These are phyloP conservation scores for Gallirallus australis DNA, from an alignment of 2,797 vertebrate genomes.

Conservation along the genomic window DNA sequence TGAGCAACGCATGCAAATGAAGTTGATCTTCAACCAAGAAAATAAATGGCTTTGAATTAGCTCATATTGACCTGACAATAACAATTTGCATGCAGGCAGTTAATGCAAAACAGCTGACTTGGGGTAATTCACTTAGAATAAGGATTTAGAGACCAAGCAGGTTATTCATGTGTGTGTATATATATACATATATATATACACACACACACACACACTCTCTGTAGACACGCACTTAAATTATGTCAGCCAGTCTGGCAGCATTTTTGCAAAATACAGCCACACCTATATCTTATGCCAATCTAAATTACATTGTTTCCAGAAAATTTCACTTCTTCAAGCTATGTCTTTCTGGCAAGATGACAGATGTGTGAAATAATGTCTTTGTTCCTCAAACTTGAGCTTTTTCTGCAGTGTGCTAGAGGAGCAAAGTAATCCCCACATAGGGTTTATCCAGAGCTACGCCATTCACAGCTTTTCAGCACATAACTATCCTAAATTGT, in stretches of 20 bases:
- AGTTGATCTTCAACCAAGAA: background rate
- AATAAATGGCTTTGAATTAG: background rate
- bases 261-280: background rate
- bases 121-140: background rate
- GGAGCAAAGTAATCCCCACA: background rate
- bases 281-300: background rate
- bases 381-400: background rate
- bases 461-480: background rate
- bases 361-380: background rate
- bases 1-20: background rate
- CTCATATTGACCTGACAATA: background rate
- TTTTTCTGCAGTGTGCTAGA: background rate
- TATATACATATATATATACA: too few relatives aligned
- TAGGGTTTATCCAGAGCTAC: background rate
- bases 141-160: background rate
- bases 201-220: background rate
- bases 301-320: background rate
- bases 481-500: background rate
- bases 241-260: background rate
- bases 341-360: background rate
- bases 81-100: slow-evolving; percentile 6
- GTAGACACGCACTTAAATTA: background rate
- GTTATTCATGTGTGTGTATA: background rate
- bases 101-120: slow-evolving; percentile 22
- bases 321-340: slow-evolving; percentile 14